Evolutionary conservation across 1,140 invertebrate genomes (phyloP).

Genomic region (Ips nitidus): DNA sequence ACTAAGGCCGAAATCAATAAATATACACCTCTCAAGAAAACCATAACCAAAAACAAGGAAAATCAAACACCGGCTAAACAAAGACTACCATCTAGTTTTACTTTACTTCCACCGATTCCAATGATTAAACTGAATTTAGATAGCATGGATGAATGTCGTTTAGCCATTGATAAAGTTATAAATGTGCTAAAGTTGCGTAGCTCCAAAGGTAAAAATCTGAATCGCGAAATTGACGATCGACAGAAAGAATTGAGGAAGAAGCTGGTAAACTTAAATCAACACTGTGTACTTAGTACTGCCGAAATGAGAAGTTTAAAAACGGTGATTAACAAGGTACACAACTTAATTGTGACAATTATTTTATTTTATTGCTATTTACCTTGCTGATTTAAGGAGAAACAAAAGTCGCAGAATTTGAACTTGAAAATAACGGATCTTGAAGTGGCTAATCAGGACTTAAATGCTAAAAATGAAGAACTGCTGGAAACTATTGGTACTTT

Average conservation of each 20-base stretch:
- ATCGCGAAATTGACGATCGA: conserved; percentile 38
- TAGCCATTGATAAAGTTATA: conserved; percentile 35
- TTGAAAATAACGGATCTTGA: conserved; percentile 60
- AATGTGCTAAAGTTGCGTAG: conserved; percentile 32
- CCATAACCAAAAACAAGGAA: conserved; percentile 63
- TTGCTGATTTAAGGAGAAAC: conserved; percentile 53
- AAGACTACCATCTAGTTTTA: conserved; percentile 23
- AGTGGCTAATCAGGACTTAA: conserved; percentile 56
- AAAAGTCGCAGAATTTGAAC: conserved; percentile 62
- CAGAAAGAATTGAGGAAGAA: conserved; percentile 44
- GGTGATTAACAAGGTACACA: too few species aligned
- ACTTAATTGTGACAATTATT: too few species aligned
- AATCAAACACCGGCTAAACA: conserved; percentile 47
- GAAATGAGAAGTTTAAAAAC: conserved; percentile 45
- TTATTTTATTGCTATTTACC: background rate
- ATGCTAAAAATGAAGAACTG: conserved; percentile 52
- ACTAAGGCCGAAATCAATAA: conserved; percentile 60
- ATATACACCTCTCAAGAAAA: conserved; percentile 62
- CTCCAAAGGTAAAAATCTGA: conserved; percentile 27
- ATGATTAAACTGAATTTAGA: conserved; percentile 38
- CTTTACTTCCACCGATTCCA: conserved; percentile 37
- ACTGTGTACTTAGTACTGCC: conserved; percentile 40
- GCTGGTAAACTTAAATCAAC: conserved; percentile 42
- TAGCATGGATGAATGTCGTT: conserved; percentile 33
- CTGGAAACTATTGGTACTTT: conserved; percentile 47